Percentiles rank a stretch among this genome's conserved stretches.
phyloP scores from a whole-genome alignment of 2,113 vertebrate species.

The Pseudorectes ferrugineus region DNA sequence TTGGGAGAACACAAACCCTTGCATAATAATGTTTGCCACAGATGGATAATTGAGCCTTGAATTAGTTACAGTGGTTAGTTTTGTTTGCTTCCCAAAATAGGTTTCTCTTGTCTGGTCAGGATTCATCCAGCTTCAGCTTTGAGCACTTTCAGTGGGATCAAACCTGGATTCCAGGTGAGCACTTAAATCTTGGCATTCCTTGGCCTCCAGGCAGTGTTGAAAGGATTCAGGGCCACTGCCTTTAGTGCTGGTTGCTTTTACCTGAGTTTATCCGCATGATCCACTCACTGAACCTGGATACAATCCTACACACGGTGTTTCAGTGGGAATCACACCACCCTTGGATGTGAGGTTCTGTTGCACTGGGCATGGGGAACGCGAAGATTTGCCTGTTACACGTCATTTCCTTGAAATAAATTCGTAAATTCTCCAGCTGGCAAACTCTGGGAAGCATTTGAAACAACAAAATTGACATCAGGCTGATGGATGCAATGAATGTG shows the following conservation, averaged over 20 bases:
- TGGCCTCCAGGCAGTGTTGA: not conserved
- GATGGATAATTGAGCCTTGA: not conserved
- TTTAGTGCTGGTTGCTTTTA: not conserved
- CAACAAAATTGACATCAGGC: not conserved
- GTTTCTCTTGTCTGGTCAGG: not conserved
- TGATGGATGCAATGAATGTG: not conserved
- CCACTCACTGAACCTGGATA: fast-evolving
- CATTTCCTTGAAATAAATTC: not conserved
- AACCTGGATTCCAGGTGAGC: not conserved
- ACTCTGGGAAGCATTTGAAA: not conserved
- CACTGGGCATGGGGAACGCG: not conserved
- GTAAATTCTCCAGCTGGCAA: not conserved
- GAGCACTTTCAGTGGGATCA: not conserved
- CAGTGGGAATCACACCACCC: not conserved
- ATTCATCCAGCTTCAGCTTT: not conserved
- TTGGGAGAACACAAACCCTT: not conserved
- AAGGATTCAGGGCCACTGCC: not conserved
- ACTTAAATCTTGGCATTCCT: not conserved
- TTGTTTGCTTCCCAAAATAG: not conserved
- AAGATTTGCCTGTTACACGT: fast-evolving
- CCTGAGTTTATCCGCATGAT: not conserved
- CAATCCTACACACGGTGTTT: fast-evolving
- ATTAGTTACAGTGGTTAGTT: not conserved
- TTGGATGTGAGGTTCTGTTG: not conserved
- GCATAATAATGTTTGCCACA: not conserved